A percentile compares a stretch with the other conserved stretches of the same genome.
phyloP scores from a whole-genome alignment of 2,888 invertebrate genomes.

The Leptothorax acervorum region DNA sequence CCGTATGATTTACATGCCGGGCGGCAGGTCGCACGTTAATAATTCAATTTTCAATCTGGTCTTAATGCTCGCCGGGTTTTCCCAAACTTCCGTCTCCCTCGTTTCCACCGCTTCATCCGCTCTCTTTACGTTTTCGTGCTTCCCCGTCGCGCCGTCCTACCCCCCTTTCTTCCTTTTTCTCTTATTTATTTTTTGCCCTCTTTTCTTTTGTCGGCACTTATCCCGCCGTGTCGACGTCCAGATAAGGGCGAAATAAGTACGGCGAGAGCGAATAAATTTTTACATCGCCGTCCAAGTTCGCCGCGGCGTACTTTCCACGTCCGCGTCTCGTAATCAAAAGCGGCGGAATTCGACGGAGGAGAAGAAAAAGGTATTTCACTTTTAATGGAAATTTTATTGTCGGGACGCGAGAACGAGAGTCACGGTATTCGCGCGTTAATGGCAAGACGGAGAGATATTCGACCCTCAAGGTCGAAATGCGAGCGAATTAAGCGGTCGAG shows the following conservation, averaged over 20 bases:
- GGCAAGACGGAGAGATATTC: slow-evolving; percentile 11
- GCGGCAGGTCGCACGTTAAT: slow-evolving; percentile 77
- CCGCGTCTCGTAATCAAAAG: slow-evolving; percentile 41
- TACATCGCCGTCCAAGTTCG: slow-evolving; percentile 32
- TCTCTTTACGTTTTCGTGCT: slow-evolving; percentile 36
- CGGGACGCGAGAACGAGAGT: not conserved
- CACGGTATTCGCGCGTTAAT: slow-evolving; percentile 20
- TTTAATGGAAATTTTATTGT: slow-evolving; percentile 43
- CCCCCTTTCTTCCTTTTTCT: not conserved
- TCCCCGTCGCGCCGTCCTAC: slow-evolving; percentile 13
- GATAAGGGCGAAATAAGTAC: slow-evolving; percentile 53
- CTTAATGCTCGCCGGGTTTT: slow-evolving; percentile 71
- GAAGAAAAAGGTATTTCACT: not conserved
- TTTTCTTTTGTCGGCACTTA: slow-evolving; percentile 44
- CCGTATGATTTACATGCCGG: slow-evolving; percentile 79
- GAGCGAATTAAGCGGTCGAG: slow-evolving; percentile 55
- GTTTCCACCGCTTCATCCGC: slow-evolving; percentile 10
- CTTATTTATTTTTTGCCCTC: slow-evolving; percentile 4
- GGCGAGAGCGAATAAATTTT: slow-evolving; percentile 49
- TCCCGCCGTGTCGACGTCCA: slow-evolving; percentile 45
- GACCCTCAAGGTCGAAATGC: slow-evolving; percentile 41
- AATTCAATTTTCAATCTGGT: slow-evolving; percentile 81
- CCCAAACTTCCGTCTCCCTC: slow-evolving; percentile 27
- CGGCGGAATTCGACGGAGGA: slow-evolving; percentile 17
- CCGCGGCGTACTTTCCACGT: slow-evolving; percentile 35